Base-by-base conservation (phyloP, 1,140 invertebrate species). In the Radopholus similis region DNA sequence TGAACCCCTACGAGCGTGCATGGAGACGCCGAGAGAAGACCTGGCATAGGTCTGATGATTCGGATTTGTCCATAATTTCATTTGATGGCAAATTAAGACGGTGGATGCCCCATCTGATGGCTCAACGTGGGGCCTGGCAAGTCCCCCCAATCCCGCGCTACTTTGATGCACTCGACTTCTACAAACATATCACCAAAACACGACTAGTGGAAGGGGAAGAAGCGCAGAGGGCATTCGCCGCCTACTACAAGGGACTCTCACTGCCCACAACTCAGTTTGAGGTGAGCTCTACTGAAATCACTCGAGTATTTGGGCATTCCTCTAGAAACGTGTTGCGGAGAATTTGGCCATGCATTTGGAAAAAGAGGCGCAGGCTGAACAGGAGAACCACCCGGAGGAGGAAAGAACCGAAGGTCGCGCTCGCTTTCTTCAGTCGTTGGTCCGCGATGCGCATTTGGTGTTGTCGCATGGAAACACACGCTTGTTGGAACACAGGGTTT, bases 161-260 rank as follows among this genome's bases (percentile, higher is more conserved):
- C 49, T 81, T 73, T 58, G 79, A 82, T 56, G 53, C 57, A 15
- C 70, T 80, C 6, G 56, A 81, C 56, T 81, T 80, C 26, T 81
- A 82, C 64, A 71, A 82, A 60, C 81, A 79, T 60, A 71, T 83
- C 18, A 83, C 79, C 15, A 81, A 82, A 40, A 77, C 65, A n/a
- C 44, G 68, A 42, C 26, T 79, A 13, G 58, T 71, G 30, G 53
- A 75, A n/a, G 64, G 38, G n/a, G 23, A 34, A 13, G 66, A 77
- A 40, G 42, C 59, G 11, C 32, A 40, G 21, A 6, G 30, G 32
- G 54, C 42, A 32, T 63, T 79, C 4, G 66, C 75, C 35, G 54
- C 64, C 9, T 70, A 63, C 47, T 80, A 76, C 54, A 70, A 76
- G 23, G 64, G 55, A 6, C 15, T 78, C 2, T 62, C 54, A 13